These are phyloP conservation scores for Hyperoplus immaculatus DNA, from an alignment of 2,797 vertebrate species.

Conservation along the genomic window DNA sequence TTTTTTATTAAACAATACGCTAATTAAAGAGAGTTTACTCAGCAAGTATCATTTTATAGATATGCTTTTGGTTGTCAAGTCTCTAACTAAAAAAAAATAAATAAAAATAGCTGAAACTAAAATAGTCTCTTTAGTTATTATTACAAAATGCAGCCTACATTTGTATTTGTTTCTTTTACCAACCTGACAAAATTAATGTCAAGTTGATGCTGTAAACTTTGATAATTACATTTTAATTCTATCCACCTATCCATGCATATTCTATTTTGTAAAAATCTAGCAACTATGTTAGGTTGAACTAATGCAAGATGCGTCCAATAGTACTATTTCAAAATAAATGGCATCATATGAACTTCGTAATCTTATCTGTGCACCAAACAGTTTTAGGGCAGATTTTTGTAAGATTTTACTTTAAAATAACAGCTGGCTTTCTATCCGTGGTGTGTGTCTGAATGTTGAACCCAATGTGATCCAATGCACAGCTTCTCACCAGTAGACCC, in stretches of 20 bases:
- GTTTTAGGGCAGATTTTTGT: slow-evolving; percentile 13
- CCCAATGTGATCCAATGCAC: slow-evolving; percentile 26
- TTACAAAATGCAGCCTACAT: too few species aligned
- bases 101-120: too few species aligned
- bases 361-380: not conserved
- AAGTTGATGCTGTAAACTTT: too few species aligned
- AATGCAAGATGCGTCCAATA: not conserved
- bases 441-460: slow-evolving; percentile 34
- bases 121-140: too few species aligned
- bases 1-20: too few species aligned
- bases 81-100: too few species aligned
- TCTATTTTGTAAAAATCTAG: not conserved
- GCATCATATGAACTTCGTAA: not conserved
- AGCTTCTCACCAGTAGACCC: slow-evolving; percentile 33
- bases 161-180: too few species aligned
- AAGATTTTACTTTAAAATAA: slow-evolving; percentile 21
- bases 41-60: too few species aligned
- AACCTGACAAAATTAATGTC: too few species aligned
- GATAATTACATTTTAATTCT: too few species aligned
- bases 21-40: too few species aligned
- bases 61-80: too few species aligned
- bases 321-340: not conserved
- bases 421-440: slow-evolving; percentile 32
- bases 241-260: not conserved
- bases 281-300: not conserved